Conservation (phyloP, 2,888 invertebrate species). For the Brenthis hecate region DNA sequence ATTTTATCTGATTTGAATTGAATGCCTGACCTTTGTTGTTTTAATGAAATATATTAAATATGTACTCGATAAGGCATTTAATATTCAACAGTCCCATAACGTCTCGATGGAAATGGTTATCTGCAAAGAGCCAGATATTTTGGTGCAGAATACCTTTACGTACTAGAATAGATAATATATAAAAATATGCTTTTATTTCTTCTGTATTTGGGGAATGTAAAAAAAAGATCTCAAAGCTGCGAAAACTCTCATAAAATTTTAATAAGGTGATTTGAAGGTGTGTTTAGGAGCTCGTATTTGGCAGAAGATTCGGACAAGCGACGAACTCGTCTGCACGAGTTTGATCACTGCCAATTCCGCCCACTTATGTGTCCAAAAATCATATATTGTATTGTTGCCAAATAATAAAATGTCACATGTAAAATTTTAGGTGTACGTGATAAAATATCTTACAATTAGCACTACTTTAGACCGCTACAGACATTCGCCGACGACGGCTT, state of each 20-base stretch:
- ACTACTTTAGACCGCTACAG: not conserved
- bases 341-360: conserved; percentile 16
- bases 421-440: not conserved
- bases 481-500: conserved; percentile 6
- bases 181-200: not conserved
- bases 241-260: not conserved
- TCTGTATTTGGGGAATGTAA: not conserved
- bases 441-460: not conserved
- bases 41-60: no score
- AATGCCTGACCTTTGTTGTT: no score
- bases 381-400: conserved; percentile 2
- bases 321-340: conserved; percentile 3
- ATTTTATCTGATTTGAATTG: no score
- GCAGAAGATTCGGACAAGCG: conserved; percentile 1
- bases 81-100: not conserved
- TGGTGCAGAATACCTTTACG: not conserved
- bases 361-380: conserved; percentile 10
- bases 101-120: not conserved
- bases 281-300: conserved; percentile 8
- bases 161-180: not conserved
- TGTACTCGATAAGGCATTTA: no score
- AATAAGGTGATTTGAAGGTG: conserved; percentile 12
- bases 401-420: not conserved
- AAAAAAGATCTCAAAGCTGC: not conserved
- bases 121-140: not conserved